Percentiles rank a stretch among this genome's conserved stretches.
Conservation (phyloP, 2,797 vertebrate genomes). For the Chelmon rostratus region DNA sequence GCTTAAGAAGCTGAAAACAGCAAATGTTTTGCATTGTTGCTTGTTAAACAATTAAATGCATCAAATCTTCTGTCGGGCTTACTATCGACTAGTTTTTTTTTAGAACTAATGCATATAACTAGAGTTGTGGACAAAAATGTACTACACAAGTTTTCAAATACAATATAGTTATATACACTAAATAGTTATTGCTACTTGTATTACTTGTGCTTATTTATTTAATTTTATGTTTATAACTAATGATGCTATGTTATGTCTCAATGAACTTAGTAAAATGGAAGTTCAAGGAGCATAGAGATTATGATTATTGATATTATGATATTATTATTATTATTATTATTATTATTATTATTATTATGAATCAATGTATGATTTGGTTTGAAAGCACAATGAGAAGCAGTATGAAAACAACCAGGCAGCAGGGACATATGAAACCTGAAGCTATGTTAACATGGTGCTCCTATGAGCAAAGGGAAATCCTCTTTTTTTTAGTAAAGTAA, state of each 20-base stretch:
- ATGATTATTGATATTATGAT: no score
- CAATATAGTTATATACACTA: neutral
- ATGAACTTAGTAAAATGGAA: neutral
- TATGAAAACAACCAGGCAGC: neutral
- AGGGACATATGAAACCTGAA: neutral
- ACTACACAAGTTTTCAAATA: neutral
- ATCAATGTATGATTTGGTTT: neutral
- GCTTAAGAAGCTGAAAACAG: neutral
- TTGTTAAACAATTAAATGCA: neutral
- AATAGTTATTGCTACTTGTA: neutral
- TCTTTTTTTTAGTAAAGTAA: neutral
- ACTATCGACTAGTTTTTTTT: neutral
- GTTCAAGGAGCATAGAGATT: neutral
- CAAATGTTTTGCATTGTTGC: neutral
- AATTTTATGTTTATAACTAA: no score
- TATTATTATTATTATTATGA: no score
- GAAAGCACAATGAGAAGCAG: neutral
- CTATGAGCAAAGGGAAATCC: neutral
- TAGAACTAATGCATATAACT: neutral
- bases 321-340: no score
- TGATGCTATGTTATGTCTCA: neutral
- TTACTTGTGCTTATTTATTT: neutral
- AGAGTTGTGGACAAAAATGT: neutral
- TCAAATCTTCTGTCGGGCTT: no score
- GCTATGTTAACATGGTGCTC: neutral